phyloP scores from a whole-genome alignment of 2,113 vertebrate species.

The Otis tarda region DNA sequence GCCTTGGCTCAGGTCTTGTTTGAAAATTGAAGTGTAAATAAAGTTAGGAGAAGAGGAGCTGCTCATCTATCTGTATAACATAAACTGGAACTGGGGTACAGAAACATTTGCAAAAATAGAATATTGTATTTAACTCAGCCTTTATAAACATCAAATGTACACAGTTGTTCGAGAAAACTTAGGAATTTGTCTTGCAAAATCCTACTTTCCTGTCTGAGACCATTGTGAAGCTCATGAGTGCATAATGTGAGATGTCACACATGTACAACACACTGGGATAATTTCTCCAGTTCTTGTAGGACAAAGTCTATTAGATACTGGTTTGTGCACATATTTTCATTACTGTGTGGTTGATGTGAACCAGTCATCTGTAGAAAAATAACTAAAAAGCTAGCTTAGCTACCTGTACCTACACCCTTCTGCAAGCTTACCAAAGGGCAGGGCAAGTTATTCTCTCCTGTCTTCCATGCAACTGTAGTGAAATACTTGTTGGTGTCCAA shows the following conservation, averaged over 20 bases:
- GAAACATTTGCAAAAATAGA: not conserved
- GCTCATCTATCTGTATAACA: not conserved
- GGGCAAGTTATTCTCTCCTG: not conserved
- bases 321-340: not conserved
- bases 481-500: not conserved
- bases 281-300: not conserved
- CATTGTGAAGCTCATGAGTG: fast-evolving
- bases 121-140: not conserved
- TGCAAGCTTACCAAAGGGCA: not conserved
- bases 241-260: not conserved
- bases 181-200: not conserved
- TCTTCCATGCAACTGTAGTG: not conserved
- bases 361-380: not conserved
- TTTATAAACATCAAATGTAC: not conserved
- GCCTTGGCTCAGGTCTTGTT: not conserved
- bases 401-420: not conserved
- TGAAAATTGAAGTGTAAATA: not conserved
- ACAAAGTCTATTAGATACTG: not conserved
- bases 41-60: not conserved
- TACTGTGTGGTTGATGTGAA: not conserved
- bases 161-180: not conserved
- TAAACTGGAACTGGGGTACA: not conserved
- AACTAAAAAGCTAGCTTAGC: not conserved
- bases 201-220: not conserved
- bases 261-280: not conserved